Evolutionary conservation across 2,797 vertebrate species (phyloP).

Genomic region (Amniataba percoides): DNA sequence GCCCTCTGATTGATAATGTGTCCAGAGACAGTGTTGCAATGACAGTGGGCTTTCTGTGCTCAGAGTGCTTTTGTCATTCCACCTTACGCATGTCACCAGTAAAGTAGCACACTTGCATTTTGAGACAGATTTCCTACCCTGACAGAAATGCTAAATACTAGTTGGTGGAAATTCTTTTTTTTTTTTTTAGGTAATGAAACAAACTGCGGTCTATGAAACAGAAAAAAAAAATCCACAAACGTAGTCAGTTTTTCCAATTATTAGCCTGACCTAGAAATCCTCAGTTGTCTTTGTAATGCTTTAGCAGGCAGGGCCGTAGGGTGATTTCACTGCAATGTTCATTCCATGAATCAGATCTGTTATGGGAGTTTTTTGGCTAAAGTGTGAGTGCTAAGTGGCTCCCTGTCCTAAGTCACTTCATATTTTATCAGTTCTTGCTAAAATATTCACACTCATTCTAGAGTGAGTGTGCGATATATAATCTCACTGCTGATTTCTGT

Average conservation of each 20-base stretch:
- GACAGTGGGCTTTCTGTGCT: slow-evolving; percentile 58
- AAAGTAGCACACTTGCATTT: slow-evolving; percentile 69
- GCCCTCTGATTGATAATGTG: slow-evolving; percentile 69
- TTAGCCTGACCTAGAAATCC: slow-evolving; percentile 84
- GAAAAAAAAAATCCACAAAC: slow-evolving; percentile 63
- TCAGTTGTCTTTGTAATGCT: slow-evolving; percentile 78
- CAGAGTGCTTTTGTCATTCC: slow-evolving; percentile 62
- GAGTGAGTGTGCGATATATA: slow-evolving; percentile 55
- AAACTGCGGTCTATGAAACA: slow-evolving; percentile 76
- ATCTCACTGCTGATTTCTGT: slow-evolving; percentile 43
- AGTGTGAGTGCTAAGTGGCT: slow-evolving; percentile 60
- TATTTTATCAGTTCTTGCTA: slow-evolving; percentile 63
- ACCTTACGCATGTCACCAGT: slow-evolving; percentile 72
- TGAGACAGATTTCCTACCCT: slow-evolving; percentile 74
- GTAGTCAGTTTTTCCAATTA: slow-evolving; percentile 85
- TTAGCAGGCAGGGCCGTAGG: slow-evolving; percentile 66
- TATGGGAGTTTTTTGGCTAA: slow-evolving; percentile 56
- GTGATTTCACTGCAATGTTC: slow-evolving; percentile 67
- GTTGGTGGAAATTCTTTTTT: slow-evolving; percentile 74
- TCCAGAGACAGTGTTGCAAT: slow-evolving; percentile 62
- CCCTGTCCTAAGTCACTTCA: slow-evolving; percentile 55
- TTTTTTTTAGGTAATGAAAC: slow-evolving; percentile 72
- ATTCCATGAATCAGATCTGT: slow-evolving; percentile 72
- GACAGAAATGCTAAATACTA: slow-evolving; percentile 80
- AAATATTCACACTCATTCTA: slow-evolving; percentile 65